Evolutionary conservation across 92 coral and sea anemone genomes (phyloP).

Genomic region (Scolanthus callimorphus): DNA sequence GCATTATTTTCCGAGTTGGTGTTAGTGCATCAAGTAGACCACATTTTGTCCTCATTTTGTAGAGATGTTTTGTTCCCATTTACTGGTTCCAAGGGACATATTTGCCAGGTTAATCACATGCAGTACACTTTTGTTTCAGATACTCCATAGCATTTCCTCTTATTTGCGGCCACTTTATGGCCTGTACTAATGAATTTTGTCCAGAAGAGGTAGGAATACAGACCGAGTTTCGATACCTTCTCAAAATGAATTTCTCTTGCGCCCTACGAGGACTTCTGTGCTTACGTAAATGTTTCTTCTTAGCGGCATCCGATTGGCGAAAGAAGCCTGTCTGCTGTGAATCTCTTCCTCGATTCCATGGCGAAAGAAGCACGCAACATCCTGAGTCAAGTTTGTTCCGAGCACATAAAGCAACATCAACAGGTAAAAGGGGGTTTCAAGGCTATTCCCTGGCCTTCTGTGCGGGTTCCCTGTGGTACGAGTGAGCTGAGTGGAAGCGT

Average conservation of each 20-base stretch:
- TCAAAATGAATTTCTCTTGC: neutral
- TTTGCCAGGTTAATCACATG: too few relatives aligned
- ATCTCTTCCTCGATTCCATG: conserved; percentile 92
- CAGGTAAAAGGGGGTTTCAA: conserved; percentile 80
- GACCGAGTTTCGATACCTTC: neutral
- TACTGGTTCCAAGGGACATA: too few relatives aligned
- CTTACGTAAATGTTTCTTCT: neutral
- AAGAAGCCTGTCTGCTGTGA: conserved; percentile 92
- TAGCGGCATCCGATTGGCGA: conserved; percentile 99
- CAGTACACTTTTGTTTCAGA: conserved; percentile 25
- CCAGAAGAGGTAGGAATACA: conserved; percentile 90
- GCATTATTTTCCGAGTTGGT: too few relatives aligned
- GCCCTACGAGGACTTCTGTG: too few relatives aligned
- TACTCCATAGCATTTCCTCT: conserved; percentile 83
- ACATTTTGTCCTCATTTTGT: too few relatives aligned
- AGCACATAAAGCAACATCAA: conserved; percentile 83
- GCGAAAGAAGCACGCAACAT: conserved; percentile 92
- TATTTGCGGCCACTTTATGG: conserved; percentile 91
- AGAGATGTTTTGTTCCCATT: too few relatives aligned
- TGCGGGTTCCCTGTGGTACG: too few relatives aligned
- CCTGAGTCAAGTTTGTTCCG: conserved; percentile 78
- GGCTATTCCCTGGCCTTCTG: too few relatives aligned
- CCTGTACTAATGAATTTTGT: conserved; percentile 85
- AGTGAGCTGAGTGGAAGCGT: too few relatives aligned
- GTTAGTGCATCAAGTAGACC: too few relatives aligned